Base-by-base conservation (phyloP, 2,113 vertebrate species). In the Aramus guarauna region DNA sequence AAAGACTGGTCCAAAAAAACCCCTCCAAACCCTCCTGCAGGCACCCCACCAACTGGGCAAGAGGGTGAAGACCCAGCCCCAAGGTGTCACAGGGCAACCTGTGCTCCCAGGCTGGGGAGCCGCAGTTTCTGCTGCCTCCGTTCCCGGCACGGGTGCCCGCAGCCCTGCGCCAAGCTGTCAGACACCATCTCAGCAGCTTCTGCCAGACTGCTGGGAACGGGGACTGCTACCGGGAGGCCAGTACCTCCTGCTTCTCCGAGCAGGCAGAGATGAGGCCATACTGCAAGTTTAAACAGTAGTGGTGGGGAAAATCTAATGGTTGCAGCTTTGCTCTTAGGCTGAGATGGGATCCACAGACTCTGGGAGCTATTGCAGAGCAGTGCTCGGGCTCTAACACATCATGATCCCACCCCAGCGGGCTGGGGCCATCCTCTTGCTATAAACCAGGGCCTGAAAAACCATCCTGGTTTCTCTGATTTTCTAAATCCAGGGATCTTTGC, bases 71-170 rank as follows among this genome's bases (percentile, higher is more conserved):
- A 26, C 14, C 56, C 5, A 9, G 20, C 20, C 9, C n/a, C 32
- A 3, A 2, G 41, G 27, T 39, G 53, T 48, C 29, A 36, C 18
- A 1, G 59, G 24, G 17, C 19, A 30, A 32, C 9, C 36, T 3
- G 20, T 11, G 37, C 22, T 2, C 9, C 36, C 3, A 20, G 9
- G 37, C 22, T 2, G 3, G 36, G 39, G 50, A 80, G 9, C 43
- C 3, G 0, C 36, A 34, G 32, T 37, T 16, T 62, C 62, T 6
- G 34, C 37, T 34, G 53, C 9, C 62, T 30, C n/a, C 0, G 2
- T 21, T 41, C 29, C 80, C 8, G 15, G 67, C 32, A 19, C 19
- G 3, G 37, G 20, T n/a, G 47, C 27, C n/a, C 6, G 1, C 5
- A 3, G 23, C 39, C 66, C 69, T 6, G 67, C 1, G 1, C 66